Evolutionary conservation across 2,797 vertebrate species (phyloP), one percentile per base, ranked within the genome.

Genomic region (Leptodactylus fallax): DNA sequence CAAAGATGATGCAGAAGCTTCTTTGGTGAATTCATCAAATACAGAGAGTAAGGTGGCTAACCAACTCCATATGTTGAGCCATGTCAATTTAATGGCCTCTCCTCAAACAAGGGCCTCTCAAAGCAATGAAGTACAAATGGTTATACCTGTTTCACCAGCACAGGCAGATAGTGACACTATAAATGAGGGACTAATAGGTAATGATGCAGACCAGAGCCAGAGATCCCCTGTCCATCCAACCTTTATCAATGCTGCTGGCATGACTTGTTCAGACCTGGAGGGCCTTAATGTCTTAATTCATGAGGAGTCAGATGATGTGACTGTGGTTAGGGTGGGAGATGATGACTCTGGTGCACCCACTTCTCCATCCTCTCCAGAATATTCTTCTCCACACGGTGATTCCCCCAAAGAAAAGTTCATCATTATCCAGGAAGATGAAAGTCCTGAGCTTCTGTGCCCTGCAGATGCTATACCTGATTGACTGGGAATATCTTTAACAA

Each of bases 241-340:
- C 0, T 97, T 97, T 91, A 97, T 99, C 92, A 95, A 96, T 4
- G 85, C 96, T 86, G 90, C 95, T 0, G 93, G 92, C 0, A 95
- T 96, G 49, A 91, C 93, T 49, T 99, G 98, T 92, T 95, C 98
- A 0, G 98, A 99, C 85, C 95, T 99, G 25, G 98, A 99, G 87
- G 96, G 97, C 87, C 95, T 99, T 60, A 98, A 96, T 53, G 96
- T 97, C 3, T 87, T 99, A 88, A 98, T 99, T 85, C 97, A 98
- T 89, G 97, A 97, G 76, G 98, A 97, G 0, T 94, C 97, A 0
- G 92, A 97, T 0, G 97, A 98, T 85, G 98, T 99, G 21, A 98
- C 97, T 0, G 97, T 99, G 83, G 94, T 36, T 12, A 61, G 71
- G 23, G 90, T 94, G 11, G 90, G 91, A 79, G 93, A 94, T 53